Evolutionary conservation across 2,797 vertebrate species (phyloP).

Genomic region (Sebastes vulpes): DNA sequence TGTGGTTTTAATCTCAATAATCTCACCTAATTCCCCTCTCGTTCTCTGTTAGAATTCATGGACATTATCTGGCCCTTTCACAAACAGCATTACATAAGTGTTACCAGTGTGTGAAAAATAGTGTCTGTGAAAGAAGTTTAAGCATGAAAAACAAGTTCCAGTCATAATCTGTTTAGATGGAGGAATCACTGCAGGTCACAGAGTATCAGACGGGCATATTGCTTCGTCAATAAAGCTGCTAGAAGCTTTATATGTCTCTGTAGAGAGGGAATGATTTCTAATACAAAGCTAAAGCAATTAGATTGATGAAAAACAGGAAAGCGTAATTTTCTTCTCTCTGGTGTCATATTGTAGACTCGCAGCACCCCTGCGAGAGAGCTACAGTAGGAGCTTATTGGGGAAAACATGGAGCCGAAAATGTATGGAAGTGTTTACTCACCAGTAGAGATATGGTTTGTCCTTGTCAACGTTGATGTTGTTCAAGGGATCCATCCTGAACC

Average conservation of each 20-base stretch:
- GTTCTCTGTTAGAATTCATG: constrained; percentile 57
- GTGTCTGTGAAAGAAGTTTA: constrained; percentile 49
- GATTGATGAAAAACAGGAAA: constrained; percentile 36
- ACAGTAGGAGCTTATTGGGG: not conserved
- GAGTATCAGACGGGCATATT: constrained; percentile 38
- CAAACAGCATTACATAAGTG: constrained; percentile 40
- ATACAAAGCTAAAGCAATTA: constrained; percentile 36
- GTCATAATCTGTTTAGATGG: constrained; percentile 51
- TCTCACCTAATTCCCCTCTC: constrained; percentile 61
- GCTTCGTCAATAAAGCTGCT: constrained; percentile 57
- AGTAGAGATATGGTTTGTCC: constrained; percentile 99
- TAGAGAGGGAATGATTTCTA: constrained; percentile 15
- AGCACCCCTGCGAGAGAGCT: not conserved
- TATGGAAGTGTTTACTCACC: constrained; percentile 84
- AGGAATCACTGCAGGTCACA: constrained; percentile 48
- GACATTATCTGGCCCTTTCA: constrained; percentile 55
- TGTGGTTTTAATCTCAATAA: constrained; percentile 70
- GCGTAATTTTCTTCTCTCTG: constrained; percentile 21
- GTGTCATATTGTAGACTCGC: not conserved
- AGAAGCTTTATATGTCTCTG: constrained; percentile 22
- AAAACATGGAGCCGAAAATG: not conserved
- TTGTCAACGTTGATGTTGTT: constrained; percentile 98
- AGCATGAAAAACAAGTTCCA: constrained; percentile 63
- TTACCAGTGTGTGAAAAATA: constrained; percentile 38
- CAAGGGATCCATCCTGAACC: constrained; percentile 99